Conservation (phyloP, 2,888 invertebrate genomes). For the Platypus cylindrus region DNA sequence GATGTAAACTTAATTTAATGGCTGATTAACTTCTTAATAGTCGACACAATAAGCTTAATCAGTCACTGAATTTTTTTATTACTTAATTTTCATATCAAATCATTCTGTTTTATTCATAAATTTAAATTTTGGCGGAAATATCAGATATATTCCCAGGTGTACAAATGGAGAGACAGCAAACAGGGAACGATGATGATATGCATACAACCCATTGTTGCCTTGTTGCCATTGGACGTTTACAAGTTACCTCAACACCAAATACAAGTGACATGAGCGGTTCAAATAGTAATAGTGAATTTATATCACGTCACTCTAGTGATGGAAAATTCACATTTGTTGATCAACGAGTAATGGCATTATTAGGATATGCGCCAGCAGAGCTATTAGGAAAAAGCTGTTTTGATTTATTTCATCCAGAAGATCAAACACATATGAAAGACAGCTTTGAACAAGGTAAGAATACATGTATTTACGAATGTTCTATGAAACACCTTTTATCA, state of each 20-base stretch:
- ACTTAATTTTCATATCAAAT: constrained; percentile 15
- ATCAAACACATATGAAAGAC: constrained; percentile 94
- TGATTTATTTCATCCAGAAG: constrained; percentile 95
- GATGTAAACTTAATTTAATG: no score
- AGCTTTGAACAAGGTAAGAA: constrained; percentile 85
- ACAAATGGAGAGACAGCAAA: constrained; percentile 65
- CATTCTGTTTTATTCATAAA: constrained; percentile 14
- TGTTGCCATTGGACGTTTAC: constrained; percentile 94
- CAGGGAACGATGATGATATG: constrained; percentile 67
- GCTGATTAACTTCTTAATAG: no score
- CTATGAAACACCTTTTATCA: background rate
- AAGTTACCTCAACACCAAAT: constrained; percentile 92
- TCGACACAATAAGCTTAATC: no score
- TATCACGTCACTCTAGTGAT: constrained; percentile 91
- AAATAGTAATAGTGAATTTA: constrained; percentile 83
- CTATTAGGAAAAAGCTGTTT: constrained; percentile 91
- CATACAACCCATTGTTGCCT: constrained; percentile 87
- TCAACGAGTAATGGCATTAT: constrained; percentile 81
- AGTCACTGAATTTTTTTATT: no score
- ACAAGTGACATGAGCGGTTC: constrained; percentile 79
- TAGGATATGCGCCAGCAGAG: constrained; percentile 90
- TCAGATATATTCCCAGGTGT: constrained; percentile 72
- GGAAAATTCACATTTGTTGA: constrained; percentile 99
- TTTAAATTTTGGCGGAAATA: constrained; percentile 29
- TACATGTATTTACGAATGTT: no score